Evolutionary conservation across 2,888 invertebrate species (phyloP).

Genomic region (Lasioglossum figueresi): DNA sequence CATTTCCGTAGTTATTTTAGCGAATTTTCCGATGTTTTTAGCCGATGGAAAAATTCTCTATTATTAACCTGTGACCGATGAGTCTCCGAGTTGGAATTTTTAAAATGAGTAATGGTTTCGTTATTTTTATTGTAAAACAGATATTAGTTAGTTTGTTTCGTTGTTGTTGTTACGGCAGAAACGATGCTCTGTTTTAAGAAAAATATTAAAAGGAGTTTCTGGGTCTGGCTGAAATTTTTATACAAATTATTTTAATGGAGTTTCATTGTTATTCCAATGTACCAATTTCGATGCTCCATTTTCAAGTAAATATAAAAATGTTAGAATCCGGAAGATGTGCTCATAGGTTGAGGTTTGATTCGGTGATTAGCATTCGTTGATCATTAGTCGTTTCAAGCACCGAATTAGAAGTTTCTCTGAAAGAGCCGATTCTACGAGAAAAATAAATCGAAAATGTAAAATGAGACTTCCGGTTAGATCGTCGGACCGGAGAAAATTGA

Average conservation of each 20-base stretch:
- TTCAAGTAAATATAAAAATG: neutral
- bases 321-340: too few species aligned
- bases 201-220: neutral
- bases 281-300: too few species aligned
- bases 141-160: neutral
- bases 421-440: neutral
- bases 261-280: too few species aligned
- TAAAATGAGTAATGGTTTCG: too few species aligned
- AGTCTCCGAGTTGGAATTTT: neutral
- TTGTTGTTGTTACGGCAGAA: too few species aligned
- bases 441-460: slow-evolving; percentile 3
- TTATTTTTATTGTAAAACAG: neutral
- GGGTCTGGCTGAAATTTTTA: too few species aligned
- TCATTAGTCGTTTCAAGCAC: neutral
- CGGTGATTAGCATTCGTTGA: too few species aligned
- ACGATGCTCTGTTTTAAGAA: neutral
- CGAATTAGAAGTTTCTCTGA: neutral
- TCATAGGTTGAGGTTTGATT: too few species aligned
- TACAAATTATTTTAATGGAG: too few species aligned
- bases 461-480: neutral
- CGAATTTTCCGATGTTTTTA: neutral
- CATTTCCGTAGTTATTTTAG: neutral
- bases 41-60: neutral
- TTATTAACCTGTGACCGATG: neutral
- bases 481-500: neutral